Base-by-base conservation (phyloP, 1,140 invertebrate genomes). In the Microplitis mediator region DNA sequence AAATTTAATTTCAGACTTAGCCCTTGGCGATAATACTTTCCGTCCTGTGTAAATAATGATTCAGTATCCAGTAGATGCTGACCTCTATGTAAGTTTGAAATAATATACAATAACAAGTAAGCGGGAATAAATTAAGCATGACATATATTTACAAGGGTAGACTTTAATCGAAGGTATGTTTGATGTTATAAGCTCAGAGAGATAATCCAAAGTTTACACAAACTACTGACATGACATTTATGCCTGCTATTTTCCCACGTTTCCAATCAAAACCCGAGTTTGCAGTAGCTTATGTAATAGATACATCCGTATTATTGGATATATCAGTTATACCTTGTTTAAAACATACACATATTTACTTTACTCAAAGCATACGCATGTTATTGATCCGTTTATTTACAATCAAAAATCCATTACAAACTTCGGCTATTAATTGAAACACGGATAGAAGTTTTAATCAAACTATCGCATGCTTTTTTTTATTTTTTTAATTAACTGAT, bases 141-240 rank as follows among this genome's bases (percentile, higher is more conserved):
- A 16, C 4, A 14, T 5, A 56, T 54, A 11, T 5, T 16, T 23
- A 45, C 58, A 60, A 0, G 23, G 2, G 23, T 23, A 2, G 23
- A 23, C 31, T 23, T 54, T 32, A 69, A 69, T 61, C 50, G 54
- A 4, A 39, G 3, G 54, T 34, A 45, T 69, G 56, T 69, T 69
- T 54, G 14, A 39, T 36, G 52, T 23, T 23, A 35, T 34, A 58
- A 45, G 13, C 67, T 9, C 31, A n/a, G 32, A 11, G 56, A 61
- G 35, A 69, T 69, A 9, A 69, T 60, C 51, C 54, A 45, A 69
- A 45, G 52, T 39, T 69, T 23, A 54, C 52, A 56, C 64, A 52
- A 14, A 39, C 50, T 9, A 50, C 45, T 32, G 32, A 58, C 54
- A 60, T 50, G 54, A 31, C 11, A 4, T 52, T 8, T 3, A 34